A percentile compares a stretch with the other conserved stretches of the same genome.
Evolutionary conservation across 2,888 invertebrate genomes (phyloP).

Genomic region (Andrena flavipes): DNA sequence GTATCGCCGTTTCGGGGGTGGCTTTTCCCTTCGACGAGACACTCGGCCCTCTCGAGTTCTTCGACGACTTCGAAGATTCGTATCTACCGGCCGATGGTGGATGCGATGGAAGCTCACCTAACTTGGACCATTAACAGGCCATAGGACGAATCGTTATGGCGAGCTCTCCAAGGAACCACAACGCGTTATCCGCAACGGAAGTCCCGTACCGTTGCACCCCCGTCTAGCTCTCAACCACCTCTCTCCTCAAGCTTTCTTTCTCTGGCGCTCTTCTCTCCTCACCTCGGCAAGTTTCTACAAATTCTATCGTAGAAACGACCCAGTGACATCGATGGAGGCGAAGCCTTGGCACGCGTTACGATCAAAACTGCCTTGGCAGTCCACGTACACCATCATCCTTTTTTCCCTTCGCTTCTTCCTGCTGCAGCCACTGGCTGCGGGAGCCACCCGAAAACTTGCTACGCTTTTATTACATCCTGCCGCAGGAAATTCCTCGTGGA

Average conservation of each 20-base stretch:
- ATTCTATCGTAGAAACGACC: slow-evolving; percentile 55
- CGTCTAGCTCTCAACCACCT: slow-evolving; percentile 5
- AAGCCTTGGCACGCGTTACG: slow-evolving; percentile 56
- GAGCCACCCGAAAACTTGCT: slow-evolving; percentile 19
- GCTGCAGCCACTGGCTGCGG: not conserved
- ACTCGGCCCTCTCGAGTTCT: slow-evolving; percentile 46
- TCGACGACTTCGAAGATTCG: slow-evolving; percentile 66
- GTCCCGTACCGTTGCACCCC: slow-evolving; percentile 47
- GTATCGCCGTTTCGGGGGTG: slow-evolving; percentile 34
- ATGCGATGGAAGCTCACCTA: slow-evolving; percentile 65
- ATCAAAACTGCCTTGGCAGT: slow-evolving; percentile 41
- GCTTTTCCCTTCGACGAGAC: slow-evolving; percentile 7
- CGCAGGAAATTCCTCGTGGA: slow-evolving; percentile 7
- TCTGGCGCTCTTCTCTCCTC: not conserved
- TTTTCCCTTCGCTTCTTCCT: not conserved
- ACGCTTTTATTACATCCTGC: slow-evolving; percentile 39
- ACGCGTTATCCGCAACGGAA: slow-evolving; percentile 67
- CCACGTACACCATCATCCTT: not conserved
- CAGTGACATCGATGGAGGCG: slow-evolving; percentile 63
- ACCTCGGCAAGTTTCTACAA: slow-evolving; percentile 40
- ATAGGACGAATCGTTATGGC: slow-evolving; percentile 71
- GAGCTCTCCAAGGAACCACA: slow-evolving; percentile 62
- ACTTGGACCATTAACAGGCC: slow-evolving; percentile 73
- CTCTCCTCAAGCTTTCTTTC: slow-evolving; percentile 16
- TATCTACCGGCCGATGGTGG: slow-evolving; percentile 59